Conservation (phyloP, 2,888 invertebrate genomes). For the Hofmannophila pseudospretella region DNA sequence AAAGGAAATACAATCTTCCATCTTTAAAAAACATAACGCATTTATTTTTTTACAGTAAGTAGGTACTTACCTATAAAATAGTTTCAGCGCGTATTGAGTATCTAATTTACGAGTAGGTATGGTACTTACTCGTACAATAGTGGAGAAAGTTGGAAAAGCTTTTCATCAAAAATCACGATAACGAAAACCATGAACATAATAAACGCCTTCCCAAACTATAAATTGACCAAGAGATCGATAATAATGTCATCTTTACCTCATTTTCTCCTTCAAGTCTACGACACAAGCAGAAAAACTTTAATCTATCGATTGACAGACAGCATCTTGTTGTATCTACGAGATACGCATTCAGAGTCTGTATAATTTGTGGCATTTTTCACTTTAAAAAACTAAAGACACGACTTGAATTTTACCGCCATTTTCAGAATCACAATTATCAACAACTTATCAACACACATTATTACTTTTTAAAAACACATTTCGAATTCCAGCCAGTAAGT, state of each 20-base stretch:
- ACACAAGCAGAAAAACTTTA: conserved; percentile 66
- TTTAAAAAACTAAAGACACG: background rate
- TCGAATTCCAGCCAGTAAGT: conserved; percentile 1
- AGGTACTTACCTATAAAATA: no score
- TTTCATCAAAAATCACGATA: no score
- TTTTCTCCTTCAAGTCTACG: conserved; percentile 50
- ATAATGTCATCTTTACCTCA: conserved; percentile 46
- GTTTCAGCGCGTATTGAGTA: no score
- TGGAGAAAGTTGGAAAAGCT: no score
- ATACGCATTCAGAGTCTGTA: conserved; percentile 59
- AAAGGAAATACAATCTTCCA: no score
- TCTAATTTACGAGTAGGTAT: no score
- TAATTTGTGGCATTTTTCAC: conserved; percentile 50
- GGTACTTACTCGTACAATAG: no score
- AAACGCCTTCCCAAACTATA: no score
- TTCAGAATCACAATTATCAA: background rate
- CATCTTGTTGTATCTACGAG: conserved; percentile 60
- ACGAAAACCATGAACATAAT: no score
- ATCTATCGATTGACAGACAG: conserved; percentile 56
- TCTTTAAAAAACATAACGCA: no score
- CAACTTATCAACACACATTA: background rate
- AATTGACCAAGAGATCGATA: no score
- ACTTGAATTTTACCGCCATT: background rate
- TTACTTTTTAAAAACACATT: background rate
- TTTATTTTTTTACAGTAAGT: no score